Conservation (phyloP, 2,797 vertebrate species). For the Crax fasciolata region DNA sequence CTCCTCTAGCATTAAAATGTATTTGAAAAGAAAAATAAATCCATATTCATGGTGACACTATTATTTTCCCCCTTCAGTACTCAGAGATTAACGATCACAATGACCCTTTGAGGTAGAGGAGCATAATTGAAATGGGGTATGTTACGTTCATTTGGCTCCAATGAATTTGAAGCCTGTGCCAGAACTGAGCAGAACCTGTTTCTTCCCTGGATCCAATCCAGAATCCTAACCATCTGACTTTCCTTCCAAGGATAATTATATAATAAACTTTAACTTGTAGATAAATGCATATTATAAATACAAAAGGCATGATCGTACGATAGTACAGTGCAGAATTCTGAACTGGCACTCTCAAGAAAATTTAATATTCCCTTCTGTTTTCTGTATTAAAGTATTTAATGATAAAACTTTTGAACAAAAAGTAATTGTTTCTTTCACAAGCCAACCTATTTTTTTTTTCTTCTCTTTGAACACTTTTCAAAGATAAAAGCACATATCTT, state of each 20-base stretch:
- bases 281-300: not conserved
- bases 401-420: not conserved
- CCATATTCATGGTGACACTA: not conserved
- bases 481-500: not conserved
- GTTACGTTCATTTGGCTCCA: not conserved
- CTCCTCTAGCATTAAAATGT: not conserved
- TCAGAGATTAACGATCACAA: not conserved
- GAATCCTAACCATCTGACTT: conserved; percentile 10
- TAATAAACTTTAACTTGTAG: not conserved
- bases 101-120: not conserved
- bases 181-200: not conserved
- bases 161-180: not conserved
- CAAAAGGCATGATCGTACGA: not conserved
- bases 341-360: not conserved
- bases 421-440: not conserved
- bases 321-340: not conserved
- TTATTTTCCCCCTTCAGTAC: not conserved
- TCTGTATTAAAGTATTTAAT: not conserved
- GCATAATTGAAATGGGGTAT: not conserved
- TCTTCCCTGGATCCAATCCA: conserved; percentile 11
- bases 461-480: not conserved
- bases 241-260: conserved; percentile 15
- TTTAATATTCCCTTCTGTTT: not conserved
- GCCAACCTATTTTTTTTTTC: not conserved
- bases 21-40: not conserved